Conservation (phyloP, 2,797 vertebrate genomes). For the Pseudochaenichthys georgianus region DNA sequence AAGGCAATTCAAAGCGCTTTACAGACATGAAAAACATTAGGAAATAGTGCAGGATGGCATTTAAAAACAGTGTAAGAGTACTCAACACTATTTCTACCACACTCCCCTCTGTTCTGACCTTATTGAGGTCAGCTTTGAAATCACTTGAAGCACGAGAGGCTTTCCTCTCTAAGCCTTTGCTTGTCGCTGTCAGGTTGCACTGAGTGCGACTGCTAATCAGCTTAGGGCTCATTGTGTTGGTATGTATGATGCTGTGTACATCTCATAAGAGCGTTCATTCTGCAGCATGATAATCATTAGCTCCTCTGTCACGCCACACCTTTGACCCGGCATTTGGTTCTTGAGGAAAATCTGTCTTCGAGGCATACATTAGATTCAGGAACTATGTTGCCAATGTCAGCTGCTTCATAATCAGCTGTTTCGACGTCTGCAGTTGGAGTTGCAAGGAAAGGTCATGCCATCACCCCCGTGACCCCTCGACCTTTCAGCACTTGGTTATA, state of each 20-base stretch:
- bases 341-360: background rate
- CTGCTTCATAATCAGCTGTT: slow-evolving; percentile 4
- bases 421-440: slow-evolving; percentile 6
- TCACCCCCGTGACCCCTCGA: slow-evolving; percentile 11
- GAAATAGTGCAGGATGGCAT: too few relatives aligned
- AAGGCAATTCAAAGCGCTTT: too few relatives aligned
- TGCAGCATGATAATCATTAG: slow-evolving; percentile 54
- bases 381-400: slow-evolving; percentile 29
- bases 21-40: too few relatives aligned
- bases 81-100: slow-evolving; percentile 15
- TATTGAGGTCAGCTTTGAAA: slow-evolving; percentile 55
- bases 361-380: slow-evolving; percentile 29
- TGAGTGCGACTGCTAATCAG: slow-evolving; percentile 75
- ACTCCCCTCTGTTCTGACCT: slow-evolving; percentile 24
- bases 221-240: slow-evolving; percentile 68
- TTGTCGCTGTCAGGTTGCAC: slow-evolving; percentile 42
- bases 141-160: slow-evolving; percentile 41
- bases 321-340: slow-evolving; percentile 27
- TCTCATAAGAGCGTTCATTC: slow-evolving; percentile 70
- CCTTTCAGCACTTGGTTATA: slow-evolving; percentile 18
- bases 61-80: too few relatives aligned
- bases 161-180: slow-evolving; percentile 52
- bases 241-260: slow-evolving; percentile 66
- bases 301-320: slow-evolving; percentile 57
- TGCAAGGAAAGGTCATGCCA: background rate